Base-by-base conservation (phyloP, 2,888 invertebrate genomes). In the Campoplex nolae region DNA sequence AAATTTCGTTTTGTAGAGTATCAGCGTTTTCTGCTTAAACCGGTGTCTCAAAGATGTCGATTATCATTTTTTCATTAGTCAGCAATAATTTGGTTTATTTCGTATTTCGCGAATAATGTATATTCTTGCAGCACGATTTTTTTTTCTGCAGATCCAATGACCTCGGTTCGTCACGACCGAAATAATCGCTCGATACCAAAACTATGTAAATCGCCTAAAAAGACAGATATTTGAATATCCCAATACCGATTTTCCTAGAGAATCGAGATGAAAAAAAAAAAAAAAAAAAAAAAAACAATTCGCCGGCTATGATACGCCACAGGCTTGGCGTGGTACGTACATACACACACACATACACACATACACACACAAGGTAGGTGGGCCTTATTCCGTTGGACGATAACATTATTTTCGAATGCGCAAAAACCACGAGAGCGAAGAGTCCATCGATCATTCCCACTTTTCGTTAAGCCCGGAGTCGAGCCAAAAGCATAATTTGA, bases 21-120 rank as follows among this genome's bases (percentile, higher is more conserved):
- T 42, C 23, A 70, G 28, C 23, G 11, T 48, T 16, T 70, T 48
- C 45, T 45, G 11, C 38, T n/a, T 48, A 13, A 48, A 42, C 16
- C 42, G 2, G 70, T 16, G 13, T 48, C 45, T 70, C 70, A 70
- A 48, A 28, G 45, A 23, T 28, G n/a, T 11, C 45, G 23, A 45
- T 70, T 28, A 48, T 28, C 48, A 28, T 70, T 70, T 16, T 70
- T 70, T 16, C 23, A 28, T 28, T 48, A 28, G n/a, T 70, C 70
- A 48, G 45, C 70, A 16, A 48, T 23, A 23, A 8, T 70, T 7
- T 28, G 4, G 28, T 32, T 70, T 16, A 23, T 70, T 70, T 70
- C 70, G 48, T 28, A 48, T 70, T 45, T 28, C 45, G 68, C 13
- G 45, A 42, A 23, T 23, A 38, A 6, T 28, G 9, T 28, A 28